Base-by-base conservation (phyloP, 2,888 invertebrate species). In the Ochropleura plecta region DNA sequence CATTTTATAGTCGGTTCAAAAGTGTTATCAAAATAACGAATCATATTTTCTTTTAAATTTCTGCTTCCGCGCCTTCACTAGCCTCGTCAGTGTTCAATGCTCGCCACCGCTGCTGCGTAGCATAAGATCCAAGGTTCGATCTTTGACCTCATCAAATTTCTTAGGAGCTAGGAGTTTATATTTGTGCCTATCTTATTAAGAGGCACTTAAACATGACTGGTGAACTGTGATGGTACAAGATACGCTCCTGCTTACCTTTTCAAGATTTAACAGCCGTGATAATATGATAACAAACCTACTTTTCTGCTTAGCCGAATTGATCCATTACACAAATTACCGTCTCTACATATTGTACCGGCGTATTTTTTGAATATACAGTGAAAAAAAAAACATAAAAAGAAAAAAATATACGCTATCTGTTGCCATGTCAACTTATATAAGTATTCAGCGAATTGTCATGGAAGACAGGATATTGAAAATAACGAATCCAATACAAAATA, bases 381-480 rank as follows among this genome's bases (percentile, higher is more conserved):
- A 55, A 55, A 42, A 40, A 46, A 46, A 10, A 18, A 20, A 42
- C 12, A n/a, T 30, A 30, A 30, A 3, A 44, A 62, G 9, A n/a
- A 40, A 46, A n/a, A 62, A 18, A 51, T 14, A 57, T 46, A 16
- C 8, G 16, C 10, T 10, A 10, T 48, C 18, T n/a, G 48, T 75
- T 63, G 76, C 14, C 62, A 40, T 74, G 62, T 62, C 73, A 60
- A 73, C 18, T 7, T 5, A 10, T 6, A 12, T 51, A 16, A 16
- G 42, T 30, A 49, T 12, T 16, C 76, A 65, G 64, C 3, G 6
- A 69, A 76, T 10, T 55, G 44, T 10, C 5, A 49, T 16, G 18
- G 30, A 68, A 68, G n/a, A 44, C 30, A 1, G 42, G 49, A 53
- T 55, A 78, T 78, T 14, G 49, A 69, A 48, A 48, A 55, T 44